Evolutionary conservation across 1,140 invertebrate species (phyloP).

Genomic region (Artemia franciscana): DNA sequence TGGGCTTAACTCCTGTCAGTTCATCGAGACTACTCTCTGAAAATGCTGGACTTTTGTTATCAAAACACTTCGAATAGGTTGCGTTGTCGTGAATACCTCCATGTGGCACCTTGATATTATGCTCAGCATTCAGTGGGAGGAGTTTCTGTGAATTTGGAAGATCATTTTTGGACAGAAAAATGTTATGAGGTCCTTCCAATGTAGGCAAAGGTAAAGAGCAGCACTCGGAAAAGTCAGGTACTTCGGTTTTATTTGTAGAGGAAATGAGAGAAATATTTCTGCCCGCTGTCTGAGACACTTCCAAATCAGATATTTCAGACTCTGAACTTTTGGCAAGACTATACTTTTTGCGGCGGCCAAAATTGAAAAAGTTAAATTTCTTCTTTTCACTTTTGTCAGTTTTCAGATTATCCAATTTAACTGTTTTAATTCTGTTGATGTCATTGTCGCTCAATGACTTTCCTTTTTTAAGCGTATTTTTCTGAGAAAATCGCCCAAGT

Average conservation of each 20-base stretch:
- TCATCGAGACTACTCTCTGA: too few relatives aligned
- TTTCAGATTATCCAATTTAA: too few relatives aligned
- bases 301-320: background rate
- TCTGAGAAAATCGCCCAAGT: background rate
- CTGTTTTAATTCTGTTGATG: background rate
- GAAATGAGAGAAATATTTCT: background rate
- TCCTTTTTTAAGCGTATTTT: background rate
- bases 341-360: background rate
- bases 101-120: too few relatives aligned
- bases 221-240: background rate
- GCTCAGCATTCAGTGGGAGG: too few relatives aligned
- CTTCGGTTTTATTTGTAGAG: background rate
- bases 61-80: too few relatives aligned
- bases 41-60: too few relatives aligned
- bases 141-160: too few relatives aligned
- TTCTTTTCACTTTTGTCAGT: too few relatives aligned
- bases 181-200: background rate
- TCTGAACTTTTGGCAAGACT: too few relatives aligned
- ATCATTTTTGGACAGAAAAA: background rate
- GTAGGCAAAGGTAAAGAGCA: background rate
- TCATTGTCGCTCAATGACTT: background rate
- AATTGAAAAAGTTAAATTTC: background rate
- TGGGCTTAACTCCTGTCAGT: too few relatives aligned
- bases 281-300: background rate
- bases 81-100: too few relatives aligned